Base-by-base conservation (phyloP, 1,140 invertebrate genomes). In the Orchestia grillus region DNA sequence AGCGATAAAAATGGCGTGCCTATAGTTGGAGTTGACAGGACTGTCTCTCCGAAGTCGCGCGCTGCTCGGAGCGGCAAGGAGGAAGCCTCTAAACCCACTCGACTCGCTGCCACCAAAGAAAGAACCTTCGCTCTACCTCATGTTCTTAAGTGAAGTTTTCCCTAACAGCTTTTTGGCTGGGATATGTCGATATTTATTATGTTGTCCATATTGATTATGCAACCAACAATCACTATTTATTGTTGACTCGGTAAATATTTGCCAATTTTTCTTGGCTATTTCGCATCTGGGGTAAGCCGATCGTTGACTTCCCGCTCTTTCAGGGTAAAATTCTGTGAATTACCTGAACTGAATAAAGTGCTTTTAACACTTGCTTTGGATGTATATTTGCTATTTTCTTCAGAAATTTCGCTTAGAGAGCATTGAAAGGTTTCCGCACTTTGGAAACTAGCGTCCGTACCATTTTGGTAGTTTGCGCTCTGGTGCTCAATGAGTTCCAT, bases 81-180 rank as follows among this genome's bases (percentile, higher is more conserved):
- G 0, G 44, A 94, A 0, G 8, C 3, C 11, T 15, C 16, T 11
- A 94, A 47, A 47, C 11, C 43, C 44, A 94, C 92, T 0, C 92
- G 92, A 16, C 92, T 94, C 40, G 44, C 92, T 44, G 92, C 44
- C 44, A 94, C 92, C 92, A 94, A 94, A 94, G 92, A 94, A 8
- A 94, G 44, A 47, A 94, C 43, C 44, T 94, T 94, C 44, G 43
- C 92, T 94, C 92, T 94, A 94, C 92, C 92, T 94, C 92, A 94
- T 94, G 43, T 44, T 45, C 36, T 94, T 94, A 94, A 94, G 92
- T 45, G 44, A 94, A 77, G 62, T 77, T 28, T 77, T 77, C 62
- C 3, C 62, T 77, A 77, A 77, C 62, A 77, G 62, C 62, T 11
- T 91, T 91, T 43, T 11, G 15, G 88, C 28, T 91, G 88, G 41